Evolutionary conservation across 37 sponge, comb jelly and placozoan species (phyloP), one percentile per base, ranked within the genome.

Genomic region (Haliclona indistincta): DNA sequence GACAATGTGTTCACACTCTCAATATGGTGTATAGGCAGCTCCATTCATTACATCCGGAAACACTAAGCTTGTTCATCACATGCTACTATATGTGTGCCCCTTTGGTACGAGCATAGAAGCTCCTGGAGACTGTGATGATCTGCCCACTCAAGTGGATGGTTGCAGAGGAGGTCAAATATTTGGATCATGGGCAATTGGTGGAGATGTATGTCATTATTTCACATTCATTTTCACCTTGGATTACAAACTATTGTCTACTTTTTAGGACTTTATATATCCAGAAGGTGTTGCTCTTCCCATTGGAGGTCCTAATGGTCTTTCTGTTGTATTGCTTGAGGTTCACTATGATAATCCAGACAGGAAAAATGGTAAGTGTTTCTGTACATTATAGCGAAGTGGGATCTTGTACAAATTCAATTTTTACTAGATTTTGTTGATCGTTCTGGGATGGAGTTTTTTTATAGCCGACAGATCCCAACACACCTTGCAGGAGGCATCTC

Each of bases 271-370:
- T 49, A 30, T 70, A 10, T 78, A 55, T 53, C 92, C 92, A 30
- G 56, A 68, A 20, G 40, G 73, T 56, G 86, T 82, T 26, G 86
- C 86, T 20, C 68, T 66, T 30, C 86, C 92, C 10, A 51, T 91
- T 56, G 90, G 90, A n/a, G 92, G 92, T 43, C 63, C 77, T 29
- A 60, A 60, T 39, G 34, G 15, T 42, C n/a, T 54, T 8, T 29
- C 22, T 37, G 63, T 58, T 56, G 13, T 67, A 23, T 37, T 91
- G 40, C 54, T 86, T 0, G 79, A 86, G 32, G 74, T 86, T 45
- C 92, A 91, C 44, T 91, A 86, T 58, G 76, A 91, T 60, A 91
- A 91, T 45, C 87, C 84, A 17, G 10, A 61, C 19, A 4, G 17
- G 38, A 23, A 60, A 43, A 2, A 5, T 35, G 84, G 84, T 83